A percentile compares a stretch with the other conserved stretches of the same genome.
These are phyloP conservation scores for Trachelus tabidus DNA, from an alignment of 2,888 invertebrate genomes.

Conservation along the genomic window DNA sequence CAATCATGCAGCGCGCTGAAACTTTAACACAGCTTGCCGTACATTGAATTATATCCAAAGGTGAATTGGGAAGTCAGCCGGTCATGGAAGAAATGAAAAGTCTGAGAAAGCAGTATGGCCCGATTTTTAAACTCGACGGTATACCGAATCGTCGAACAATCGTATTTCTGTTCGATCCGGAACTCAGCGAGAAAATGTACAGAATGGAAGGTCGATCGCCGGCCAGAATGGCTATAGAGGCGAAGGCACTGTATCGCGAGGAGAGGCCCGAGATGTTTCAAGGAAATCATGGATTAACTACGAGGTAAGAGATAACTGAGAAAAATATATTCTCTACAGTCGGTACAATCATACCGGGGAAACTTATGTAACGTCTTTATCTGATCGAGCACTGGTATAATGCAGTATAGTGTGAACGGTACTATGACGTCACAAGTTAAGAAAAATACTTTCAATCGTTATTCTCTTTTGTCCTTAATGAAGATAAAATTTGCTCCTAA, in stretches of 20 bases:
- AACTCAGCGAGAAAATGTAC: constrained; percentile 57
- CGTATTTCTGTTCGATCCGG: constrained; percentile 47
- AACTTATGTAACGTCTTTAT: too few relatives aligned
- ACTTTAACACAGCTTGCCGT: too few relatives aligned
- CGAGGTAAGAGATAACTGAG: constrained; percentile 41
- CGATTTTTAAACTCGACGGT: constrained; percentile 65
- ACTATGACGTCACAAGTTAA: too few relatives aligned
- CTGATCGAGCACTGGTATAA: too few relatives aligned
- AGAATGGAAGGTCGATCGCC: constrained; percentile 68
- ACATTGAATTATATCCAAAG: constrained; percentile 22
- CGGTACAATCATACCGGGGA: too few relatives aligned
- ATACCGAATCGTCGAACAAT: constrained; percentile 41
- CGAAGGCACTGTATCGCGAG: constrained; percentile 61
- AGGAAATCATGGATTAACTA: constrained; percentile 44
- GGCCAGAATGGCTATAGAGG: constrained; percentile 57
- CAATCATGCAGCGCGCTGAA: too few relatives aligned
- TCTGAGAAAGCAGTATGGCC: constrained; percentile 59
- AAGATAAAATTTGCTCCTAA: too few relatives aligned
- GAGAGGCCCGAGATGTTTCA: constrained; percentile 63
- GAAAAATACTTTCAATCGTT: too few relatives aligned
- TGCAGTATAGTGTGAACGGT: too few relatives aligned
- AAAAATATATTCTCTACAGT: too few relatives aligned
- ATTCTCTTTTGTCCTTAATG: too few relatives aligned
- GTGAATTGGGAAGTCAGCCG: constrained; percentile 38
- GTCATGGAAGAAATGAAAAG: constrained; percentile 32